Percentiles rank a stretch among this genome's conserved stretches.
phyloP scores from a whole-genome alignment of 2,797 vertebrate species.

The Mallotus villosus region DNA sequence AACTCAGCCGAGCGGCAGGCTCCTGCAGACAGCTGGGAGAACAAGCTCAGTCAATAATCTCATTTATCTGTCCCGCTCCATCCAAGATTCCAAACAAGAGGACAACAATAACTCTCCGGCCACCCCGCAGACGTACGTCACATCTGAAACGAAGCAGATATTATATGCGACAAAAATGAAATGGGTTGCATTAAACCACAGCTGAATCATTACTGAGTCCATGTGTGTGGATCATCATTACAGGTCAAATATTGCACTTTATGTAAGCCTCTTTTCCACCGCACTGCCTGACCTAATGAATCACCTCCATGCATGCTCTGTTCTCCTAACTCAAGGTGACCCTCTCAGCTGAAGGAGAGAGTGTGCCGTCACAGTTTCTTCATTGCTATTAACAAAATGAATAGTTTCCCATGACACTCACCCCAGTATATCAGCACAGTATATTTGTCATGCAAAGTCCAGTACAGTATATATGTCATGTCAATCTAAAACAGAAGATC shows the following conservation, averaged over 20 bases:
- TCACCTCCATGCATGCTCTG: not conserved
- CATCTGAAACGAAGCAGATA: slow-evolving; percentile 33
- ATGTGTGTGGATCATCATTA: not conserved
- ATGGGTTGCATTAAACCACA: slow-evolving; percentile 5
- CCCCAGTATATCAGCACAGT: slow-evolving; percentile 9
- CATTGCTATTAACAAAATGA: slow-evolving; percentile 44
- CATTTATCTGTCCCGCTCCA: slow-evolving; percentile 50
- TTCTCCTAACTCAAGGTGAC: slow-evolving; percentile 33
- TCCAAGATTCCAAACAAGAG: slow-evolving; percentile 18
- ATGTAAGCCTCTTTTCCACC: not conserved
- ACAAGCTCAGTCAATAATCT: slow-evolving; percentile 57
- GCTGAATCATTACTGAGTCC: not conserved
- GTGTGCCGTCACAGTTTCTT: not conserved
- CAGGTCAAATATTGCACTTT: not conserved
- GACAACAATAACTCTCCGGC: not conserved
- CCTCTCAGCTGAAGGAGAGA: slow-evolving; percentile 3
- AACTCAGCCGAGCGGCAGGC: slow-evolving; percentile 23
- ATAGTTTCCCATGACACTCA: slow-evolving; percentile 36
- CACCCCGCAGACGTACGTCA: too few relatives aligned
- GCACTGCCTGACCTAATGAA: not conserved
- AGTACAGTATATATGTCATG: slow-evolving; percentile 12
- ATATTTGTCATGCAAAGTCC: too few relatives aligned
- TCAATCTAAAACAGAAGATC: slow-evolving; percentile 29
- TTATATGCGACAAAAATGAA: not conserved
- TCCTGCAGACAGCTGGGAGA: slow-evolving; percentile 35